Evolutionary conservation across 2,888 invertebrate species (phyloP).

Genomic region (Mesoligia furuncula): DNA sequence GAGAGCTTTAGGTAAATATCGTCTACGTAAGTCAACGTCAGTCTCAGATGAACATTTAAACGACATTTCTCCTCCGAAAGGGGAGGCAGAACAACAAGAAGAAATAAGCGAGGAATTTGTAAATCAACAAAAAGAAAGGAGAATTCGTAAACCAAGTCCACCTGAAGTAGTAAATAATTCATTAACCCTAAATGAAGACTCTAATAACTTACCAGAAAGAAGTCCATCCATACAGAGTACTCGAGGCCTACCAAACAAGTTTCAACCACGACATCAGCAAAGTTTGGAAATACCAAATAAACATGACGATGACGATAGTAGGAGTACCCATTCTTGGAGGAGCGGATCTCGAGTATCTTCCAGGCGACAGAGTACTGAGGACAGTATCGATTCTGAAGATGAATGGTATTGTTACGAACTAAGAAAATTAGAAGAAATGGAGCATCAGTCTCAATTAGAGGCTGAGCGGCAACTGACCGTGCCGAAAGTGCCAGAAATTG

Average conservation of each 20-base stretch:
- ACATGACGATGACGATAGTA: slow-evolving; percentile 95
- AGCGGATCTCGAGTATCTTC: slow-evolving; percentile 96
- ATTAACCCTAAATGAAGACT: slow-evolving; percentile 87
- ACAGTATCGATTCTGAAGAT: slow-evolving; percentile 97
- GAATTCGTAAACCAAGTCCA: slow-evolving; percentile 77
- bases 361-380: slow-evolving; percentile 97
- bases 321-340: slow-evolving; percentile 96
- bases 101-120: slow-evolving; percentile 73
- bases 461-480: slow-evolving; percentile 91
- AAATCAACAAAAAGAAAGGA: slow-evolving; percentile 79
- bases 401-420: slow-evolving; percentile 98
- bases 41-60: slow-evolving; percentile 92
- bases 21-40: slow-evolving; percentile 93
- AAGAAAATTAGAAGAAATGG: slow-evolving; percentile 96
- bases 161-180: slow-evolving; percentile 83
- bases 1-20: slow-evolving; percentile 94
- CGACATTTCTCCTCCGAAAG: slow-evolving; percentile 87
- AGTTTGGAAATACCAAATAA: slow-evolving; percentile 95
- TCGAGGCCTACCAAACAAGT: slow-evolving; percentile 90
- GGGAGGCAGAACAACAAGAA: slow-evolving; percentile 76
- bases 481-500: slow-evolving; percentile 91
- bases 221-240: slow-evolving; percentile 92
- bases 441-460: slow-evolving; percentile 93
- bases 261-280: slow-evolving; percentile 93
- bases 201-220: slow-evolving; percentile 89